Percentiles rank a stretch among this genome's conserved stretches.
Conservation (phyloP, 2,888 invertebrate genomes). For the Drosophila mayaguana region DNA sequence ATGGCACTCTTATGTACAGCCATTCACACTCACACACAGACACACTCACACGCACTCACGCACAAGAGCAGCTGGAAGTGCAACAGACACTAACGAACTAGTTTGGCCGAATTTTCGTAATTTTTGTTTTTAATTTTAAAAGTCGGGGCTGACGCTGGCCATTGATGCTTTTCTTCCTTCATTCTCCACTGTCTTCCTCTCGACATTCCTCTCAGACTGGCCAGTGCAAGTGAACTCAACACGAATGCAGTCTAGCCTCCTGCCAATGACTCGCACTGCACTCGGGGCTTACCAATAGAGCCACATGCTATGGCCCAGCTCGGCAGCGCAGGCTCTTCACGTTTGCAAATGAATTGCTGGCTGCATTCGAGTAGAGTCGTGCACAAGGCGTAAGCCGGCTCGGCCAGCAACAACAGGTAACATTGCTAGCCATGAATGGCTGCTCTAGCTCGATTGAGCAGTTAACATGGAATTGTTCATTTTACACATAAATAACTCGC, state of each 20-base stretch:
- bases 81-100: slow-evolving; percentile 63
- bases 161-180: slow-evolving; percentile 55
- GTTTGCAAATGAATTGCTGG: slow-evolving; percentile 34
- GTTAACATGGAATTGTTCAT: slow-evolving; percentile 17
- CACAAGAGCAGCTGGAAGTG: slow-evolving; percentile 18
- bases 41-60: slow-evolving; percentile 5
- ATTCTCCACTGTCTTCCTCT: neutral
- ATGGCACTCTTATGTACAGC: slow-evolving; percentile 21
- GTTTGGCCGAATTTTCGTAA: slow-evolving; percentile 34
- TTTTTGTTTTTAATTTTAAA: slow-evolving; percentile 21
- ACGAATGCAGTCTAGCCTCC: slow-evolving; percentile 37
- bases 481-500: slow-evolving; percentile 4
- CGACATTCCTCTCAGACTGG: neutral
- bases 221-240: slow-evolving; percentile 34
- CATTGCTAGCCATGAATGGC: neutral
- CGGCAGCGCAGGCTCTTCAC: slow-evolving; percentile 6
- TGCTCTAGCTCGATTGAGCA: slow-evolving; percentile 19
- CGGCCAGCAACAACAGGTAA: neutral
- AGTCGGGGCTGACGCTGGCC: slow-evolving; percentile 22
- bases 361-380: neutral
- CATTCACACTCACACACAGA: neutral
- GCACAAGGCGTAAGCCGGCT: slow-evolving; percentile 9
- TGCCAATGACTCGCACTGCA: slow-evolving; percentile 1
- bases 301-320: slow-evolving; percentile 19
- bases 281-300: neutral